Conservation (phyloP, 92 coral and sea anemone species). For the Meandrina meandrites region DNA sequence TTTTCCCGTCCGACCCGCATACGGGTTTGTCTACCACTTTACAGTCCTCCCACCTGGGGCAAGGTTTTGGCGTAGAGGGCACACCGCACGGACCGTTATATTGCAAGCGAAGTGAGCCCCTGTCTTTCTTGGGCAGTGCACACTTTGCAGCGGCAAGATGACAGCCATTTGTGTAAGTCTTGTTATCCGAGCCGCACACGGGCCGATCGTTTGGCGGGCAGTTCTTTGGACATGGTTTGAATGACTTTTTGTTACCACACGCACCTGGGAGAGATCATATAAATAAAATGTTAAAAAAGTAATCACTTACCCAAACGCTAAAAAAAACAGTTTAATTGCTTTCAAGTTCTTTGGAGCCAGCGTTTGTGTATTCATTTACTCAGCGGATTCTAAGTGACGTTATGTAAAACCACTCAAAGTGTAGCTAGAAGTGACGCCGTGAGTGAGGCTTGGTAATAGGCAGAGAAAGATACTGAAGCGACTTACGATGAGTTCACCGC, state of each 20-base stretch:
- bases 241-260: constrained; percentile 66
- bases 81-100: constrained; percentile 65
- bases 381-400: neutral
- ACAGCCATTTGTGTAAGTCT: constrained; percentile 90
- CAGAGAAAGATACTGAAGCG: too few species aligned
- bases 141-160: constrained; percentile 75
- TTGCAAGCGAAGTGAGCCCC: constrained; percentile 58
- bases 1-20: constrained; percentile 93
- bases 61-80: constrained; percentile 59
- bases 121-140: constrained; percentile 60
- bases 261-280: constrained; percentile 56
- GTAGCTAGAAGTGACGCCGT: neutral
- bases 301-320: neutral
- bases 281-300: neutral
- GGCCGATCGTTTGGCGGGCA: constrained; percentile 75
- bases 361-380: neutral
- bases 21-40: constrained; percentile 66
- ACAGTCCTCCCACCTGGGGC: constrained; percentile 70
- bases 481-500: too few species aligned
- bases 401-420: neutral
- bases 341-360: neutral
- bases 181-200: constrained; percentile 84
- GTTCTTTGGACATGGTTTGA: constrained; percentile 69
- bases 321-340: neutral
- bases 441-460: neutral